Evolutionary conservation across 2,888 invertebrate genomes (phyloP), one percentile per base, ranked within the genome.

Genomic region (Lamellibrachia satsuma): DNA sequence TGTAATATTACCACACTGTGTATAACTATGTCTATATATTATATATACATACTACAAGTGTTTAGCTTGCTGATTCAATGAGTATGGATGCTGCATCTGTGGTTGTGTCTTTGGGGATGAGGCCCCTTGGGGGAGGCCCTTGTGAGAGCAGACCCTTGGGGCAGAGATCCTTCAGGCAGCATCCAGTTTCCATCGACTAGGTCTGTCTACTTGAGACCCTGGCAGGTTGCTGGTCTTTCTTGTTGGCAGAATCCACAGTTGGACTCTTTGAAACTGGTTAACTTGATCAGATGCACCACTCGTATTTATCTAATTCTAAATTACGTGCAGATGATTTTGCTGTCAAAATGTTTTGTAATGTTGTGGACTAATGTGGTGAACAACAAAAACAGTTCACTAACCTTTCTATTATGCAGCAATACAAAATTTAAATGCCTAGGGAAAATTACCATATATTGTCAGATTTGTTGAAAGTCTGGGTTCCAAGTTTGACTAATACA

Each of bases 31-130:
- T 75, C 75, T 15, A 75, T 75, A 75, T 75, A 75, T 75, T 75
- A 75, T 75, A 75, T 75, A 75, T 75, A 75, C 75, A 75, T 75
- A 75, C 75, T 75, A 75, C 75, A 75, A 75, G 75, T 75, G 75
- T 75, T 75, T 75, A 75, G 75, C 75, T 75, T 75, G 75, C 75
- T 22, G 75, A 75, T 15, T 3, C 11, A n/a, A 75, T 15, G 75
- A 22, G 15, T 15, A 22, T 75, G 75, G 75, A 75, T 15, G 15
- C 4, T n/a, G 22, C 75, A n/a, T 75, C 75, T 22, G 75, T 15
- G n/a, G n/a, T 75, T 22, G 75, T 4, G 75, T 75, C 22, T 22
- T 15, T 3, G 60, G 4, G 22, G 75, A 6, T 11, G 75, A 15
- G 22, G 39, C 39, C 39, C 39, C 39, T 39, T 39, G 39, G 39